phyloP scores from a whole-genome alignment of 2,888 invertebrate genomes.

The Pelosia muscerda region DNA sequence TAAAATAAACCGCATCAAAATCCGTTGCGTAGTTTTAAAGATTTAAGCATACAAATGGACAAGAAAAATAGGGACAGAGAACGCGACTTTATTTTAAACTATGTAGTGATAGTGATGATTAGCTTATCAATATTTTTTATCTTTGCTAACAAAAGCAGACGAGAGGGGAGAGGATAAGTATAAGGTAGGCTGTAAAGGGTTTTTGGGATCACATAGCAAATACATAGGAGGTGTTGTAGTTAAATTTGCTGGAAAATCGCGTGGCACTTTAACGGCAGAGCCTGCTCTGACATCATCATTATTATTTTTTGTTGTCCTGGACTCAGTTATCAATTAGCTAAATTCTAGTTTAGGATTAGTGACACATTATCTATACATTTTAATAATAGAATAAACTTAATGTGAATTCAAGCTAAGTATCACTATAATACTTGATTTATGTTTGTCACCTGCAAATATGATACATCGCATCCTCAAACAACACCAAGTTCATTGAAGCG shows the following conservation, averaged over 20 bases:
- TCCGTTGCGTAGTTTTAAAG: too few species aligned
- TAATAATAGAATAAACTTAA: not conserved
- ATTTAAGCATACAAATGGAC: too few species aligned
- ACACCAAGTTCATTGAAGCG: conserved; percentile 96
- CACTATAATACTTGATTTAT: not conserved
- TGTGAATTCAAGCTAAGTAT: not conserved
- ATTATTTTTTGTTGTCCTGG: too few species aligned
- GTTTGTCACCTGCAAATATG: conserved; percentile 91
- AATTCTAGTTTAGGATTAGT: not conserved
- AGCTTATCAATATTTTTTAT: too few species aligned
- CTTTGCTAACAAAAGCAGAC: too few species aligned
- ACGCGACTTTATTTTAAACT: too few species aligned
- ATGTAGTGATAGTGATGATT: too few species aligned
- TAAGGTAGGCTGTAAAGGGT: not conserved
- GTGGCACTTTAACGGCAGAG: not conserved
- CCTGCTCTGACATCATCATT: not conserved
- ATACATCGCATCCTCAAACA: conserved; percentile 98
- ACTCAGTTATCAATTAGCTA: not conserved
- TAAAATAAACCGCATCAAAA: too few species aligned
- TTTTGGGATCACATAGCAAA: not conserved
- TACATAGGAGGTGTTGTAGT: not conserved
- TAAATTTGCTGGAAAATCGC: not conserved
- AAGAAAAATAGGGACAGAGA: too few species aligned
- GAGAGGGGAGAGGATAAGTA: not conserved
- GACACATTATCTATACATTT: not conserved